Evolutionary conservation across 2,888 invertebrate species (phyloP), one percentile per base, ranked within the genome.

Genomic region (Catocala fraxini): DNA sequence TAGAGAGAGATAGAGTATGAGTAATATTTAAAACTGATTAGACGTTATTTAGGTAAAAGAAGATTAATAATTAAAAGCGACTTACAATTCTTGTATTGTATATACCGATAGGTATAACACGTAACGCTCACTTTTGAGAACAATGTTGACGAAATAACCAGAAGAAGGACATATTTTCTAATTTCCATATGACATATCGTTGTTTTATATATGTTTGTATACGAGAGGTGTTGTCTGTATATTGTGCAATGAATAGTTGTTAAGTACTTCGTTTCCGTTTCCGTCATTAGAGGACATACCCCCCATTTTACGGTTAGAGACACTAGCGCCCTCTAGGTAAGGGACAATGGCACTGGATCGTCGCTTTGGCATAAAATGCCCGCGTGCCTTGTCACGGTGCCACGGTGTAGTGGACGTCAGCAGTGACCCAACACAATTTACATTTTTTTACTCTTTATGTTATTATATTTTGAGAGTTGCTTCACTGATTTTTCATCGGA

Each of bases 201-300:
- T 74, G 66, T 73, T 66, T 73, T 51, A 73, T 51, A 51, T 45
- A 46, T 62, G 52, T 61, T 52, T 61, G 56, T 61, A 63, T 73
- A 71, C 76, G 65, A 67, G 73, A 75, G 69, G 76, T 79, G 52
- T 70, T 86, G 78, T 85, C 70, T 88, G 87, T 88, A 86, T 88
- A 87, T 88, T 83, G 84, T 87, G 86, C 82, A 86, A 86, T 83
- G 76, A 67, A 82, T 86, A 83, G 73, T 78, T 77, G 3, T 51
- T 77, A 75, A 73, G 73, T 62, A 72, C 54, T 78, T 75, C 25
- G 51, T 72, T 80, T 75, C 71, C 62, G 68, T 77, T 76, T 69
- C 61, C 70, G 70, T 81, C 65, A 73, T 76, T 76, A 79, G 76
- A 87, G 88, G 87, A 86, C 85, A 86, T 79, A 80, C 80, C 79